phyloP scores from a whole-genome alignment of 1,140 invertebrate genomes.

The Caenorhabditis latens region DNA sequence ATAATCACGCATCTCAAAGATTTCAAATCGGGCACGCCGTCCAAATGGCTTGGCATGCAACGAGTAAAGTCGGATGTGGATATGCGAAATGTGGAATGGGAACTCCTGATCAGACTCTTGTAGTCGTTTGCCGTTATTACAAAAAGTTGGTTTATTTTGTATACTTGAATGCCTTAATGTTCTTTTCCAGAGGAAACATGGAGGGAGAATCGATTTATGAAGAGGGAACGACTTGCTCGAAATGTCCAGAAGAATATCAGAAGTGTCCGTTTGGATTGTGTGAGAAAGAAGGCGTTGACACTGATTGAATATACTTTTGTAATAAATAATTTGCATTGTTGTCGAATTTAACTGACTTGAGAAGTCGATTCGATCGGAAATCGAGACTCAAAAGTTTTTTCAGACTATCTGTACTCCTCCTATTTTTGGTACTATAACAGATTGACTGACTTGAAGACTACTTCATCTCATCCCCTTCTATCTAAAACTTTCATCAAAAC shows the following conservation, averaged over 20 bases:
- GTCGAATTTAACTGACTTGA: background rate
- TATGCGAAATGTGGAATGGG: slow-evolving; percentile 9
- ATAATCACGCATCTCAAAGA: slow-evolving; percentile 1
- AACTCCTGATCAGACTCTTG: slow-evolving; percentile 17
- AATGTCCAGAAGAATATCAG: slow-evolving; percentile 15
- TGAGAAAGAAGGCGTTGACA: slow-evolving; percentile 37
- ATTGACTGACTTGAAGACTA: too few relatives aligned
- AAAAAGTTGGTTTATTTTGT: background rate
- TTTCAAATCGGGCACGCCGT: slow-evolving; percentile 40
- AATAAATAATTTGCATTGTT: slow-evolving; percentile 14
- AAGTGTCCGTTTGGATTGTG: slow-evolving; percentile 40
- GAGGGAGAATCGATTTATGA: slow-evolving; percentile 28
- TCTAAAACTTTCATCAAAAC: background rate
- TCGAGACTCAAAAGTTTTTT: background rate
- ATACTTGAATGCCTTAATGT: background rate
- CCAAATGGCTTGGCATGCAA: slow-evolving; percentile 27
- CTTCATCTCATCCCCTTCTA: too few relatives aligned
- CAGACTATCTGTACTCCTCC: too few relatives aligned
- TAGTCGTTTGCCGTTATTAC: slow-evolving; percentile 30
- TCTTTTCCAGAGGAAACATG: slow-evolving; percentile 20
- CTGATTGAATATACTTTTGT: background rate
- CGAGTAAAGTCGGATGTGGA: slow-evolving; percentile 28
- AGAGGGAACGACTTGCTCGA: slow-evolving; percentile 4
- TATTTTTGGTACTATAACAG: too few relatives aligned
- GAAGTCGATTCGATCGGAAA: background rate